Conservation (phyloP, 2,888 invertebrate species). For the Drosophila basisetae region DNA sequence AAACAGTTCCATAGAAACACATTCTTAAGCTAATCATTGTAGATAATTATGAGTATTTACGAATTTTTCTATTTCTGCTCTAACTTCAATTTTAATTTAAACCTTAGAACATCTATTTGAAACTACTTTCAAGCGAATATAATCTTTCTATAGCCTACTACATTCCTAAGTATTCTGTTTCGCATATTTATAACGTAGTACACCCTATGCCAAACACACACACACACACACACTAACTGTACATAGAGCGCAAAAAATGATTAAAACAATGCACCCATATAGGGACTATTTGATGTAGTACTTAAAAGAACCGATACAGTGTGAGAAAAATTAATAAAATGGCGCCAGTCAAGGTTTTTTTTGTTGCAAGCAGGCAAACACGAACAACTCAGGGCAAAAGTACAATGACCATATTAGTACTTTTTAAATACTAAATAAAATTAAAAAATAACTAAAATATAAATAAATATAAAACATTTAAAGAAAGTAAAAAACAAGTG, state of each 20-base stretch:
- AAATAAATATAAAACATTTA: conserved; percentile 28
- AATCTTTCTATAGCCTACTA: conserved; percentile 19
- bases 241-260: conserved; percentile 48
- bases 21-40: conserved; percentile 31
- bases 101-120: conserved; percentile 4
- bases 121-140: conserved; percentile 1
- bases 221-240: conserved; percentile 48
- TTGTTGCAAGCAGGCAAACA: conserved; percentile 51
- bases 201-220: conserved; percentile 44
- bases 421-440: conserved; percentile 61
- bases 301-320: conserved; percentile 35
- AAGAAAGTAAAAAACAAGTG: conserved; percentile 44
- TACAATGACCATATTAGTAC: conserved; percentile 84
- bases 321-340: conserved; percentile 24
- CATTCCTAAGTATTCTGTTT: conserved; percentile 2
- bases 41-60: conserved; percentile 31
- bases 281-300: conserved; percentile 21
- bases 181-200: conserved; percentile 30
- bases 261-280: conserved; percentile 12
- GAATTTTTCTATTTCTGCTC: conserved; percentile 37
- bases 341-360: conserved; percentile 70
- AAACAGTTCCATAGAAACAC: conserved; percentile 36
- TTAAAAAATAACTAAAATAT: conserved; percentile 32
- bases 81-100: conserved; percentile 13
- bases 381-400: conserved; percentile 85